A percentile compares a stretch with the other conserved stretches of the same genome.
Evolutionary conservation across 2,797 vertebrate species (phyloP).

Genomic region (Alexandromys oeconomus): DNA sequence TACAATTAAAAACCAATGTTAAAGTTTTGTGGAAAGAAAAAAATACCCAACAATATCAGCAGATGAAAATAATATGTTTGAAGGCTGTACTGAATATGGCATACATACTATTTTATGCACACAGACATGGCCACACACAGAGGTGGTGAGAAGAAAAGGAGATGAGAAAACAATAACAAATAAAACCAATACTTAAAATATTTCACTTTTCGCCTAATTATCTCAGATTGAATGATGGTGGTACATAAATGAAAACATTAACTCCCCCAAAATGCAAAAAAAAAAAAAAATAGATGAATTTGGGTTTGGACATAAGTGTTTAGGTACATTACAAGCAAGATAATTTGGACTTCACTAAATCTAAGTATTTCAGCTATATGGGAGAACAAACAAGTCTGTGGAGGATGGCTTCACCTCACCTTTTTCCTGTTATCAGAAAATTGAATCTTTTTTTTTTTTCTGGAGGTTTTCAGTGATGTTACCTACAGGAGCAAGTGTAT

Average conservation of each 20-base stretch:
- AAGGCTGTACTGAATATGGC: neutral
- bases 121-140: neutral
- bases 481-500: neutral
- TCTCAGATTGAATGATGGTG: neutral
- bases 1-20: neutral
- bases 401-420: neutral
- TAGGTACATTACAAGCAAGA: neutral
- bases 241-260: neutral
- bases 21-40: neutral
- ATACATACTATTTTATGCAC: neutral
- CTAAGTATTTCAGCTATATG: no score
- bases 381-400: neutral
- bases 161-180: neutral
- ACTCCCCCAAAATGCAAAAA: neutral
- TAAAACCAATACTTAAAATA: neutral
- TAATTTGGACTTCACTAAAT: neutral
- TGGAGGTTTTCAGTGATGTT: neutral
- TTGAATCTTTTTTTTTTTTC: neutral
- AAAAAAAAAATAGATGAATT: no score
- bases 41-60: neutral
- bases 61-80: neutral
- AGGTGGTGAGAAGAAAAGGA: no score
- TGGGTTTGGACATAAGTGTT: accelerated
- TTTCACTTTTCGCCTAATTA: neutral
- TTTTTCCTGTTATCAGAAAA: neutral